These are phyloP conservation scores for Chionoecetes opilio DNA, from an alignment of 1,140 invertebrate species.

Conservation along the genomic window DNA sequence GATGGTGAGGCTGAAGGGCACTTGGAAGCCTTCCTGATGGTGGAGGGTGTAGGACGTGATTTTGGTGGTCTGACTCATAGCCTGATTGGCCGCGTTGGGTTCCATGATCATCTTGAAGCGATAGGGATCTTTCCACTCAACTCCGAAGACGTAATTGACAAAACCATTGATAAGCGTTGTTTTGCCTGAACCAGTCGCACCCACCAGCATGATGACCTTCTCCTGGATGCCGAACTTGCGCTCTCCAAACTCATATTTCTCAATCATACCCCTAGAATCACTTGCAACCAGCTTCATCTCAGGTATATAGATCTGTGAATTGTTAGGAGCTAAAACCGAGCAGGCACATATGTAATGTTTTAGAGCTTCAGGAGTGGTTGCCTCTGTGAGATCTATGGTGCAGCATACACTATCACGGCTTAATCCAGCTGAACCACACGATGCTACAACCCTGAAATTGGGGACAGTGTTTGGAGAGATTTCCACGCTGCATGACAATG, in stretches of 20 bases:
- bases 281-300: background rate
- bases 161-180: slow-evolving; percentile 51
- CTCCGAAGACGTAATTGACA: slow-evolving; percentile 57
- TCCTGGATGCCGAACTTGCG: background rate
- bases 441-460: background rate
- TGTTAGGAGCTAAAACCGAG: background rate
- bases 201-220: slow-evolving; percentile 56
- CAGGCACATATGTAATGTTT: background rate
- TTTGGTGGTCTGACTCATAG: slow-evolving; percentile 42
- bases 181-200: slow-evolving; percentile 47
- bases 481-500: background rate
- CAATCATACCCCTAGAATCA: background rate
- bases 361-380: no score
- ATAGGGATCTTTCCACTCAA: slow-evolving; percentile 34
- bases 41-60: slow-evolving; percentile 52
- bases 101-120: slow-evolving; percentile 56
- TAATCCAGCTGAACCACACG: background rate
- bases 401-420: background rate
- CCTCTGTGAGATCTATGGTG: background rate
- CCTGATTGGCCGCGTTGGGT: background rate
- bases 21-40: background rate
- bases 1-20: slow-evolving; percentile 53
- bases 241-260: slow-evolving; percentile 56
- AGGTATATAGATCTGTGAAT: background rate
- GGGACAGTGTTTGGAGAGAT: background rate